Conservation (phyloP, 2,888 invertebrate genomes). For the Poecilobothrus nobilitatus region DNA sequence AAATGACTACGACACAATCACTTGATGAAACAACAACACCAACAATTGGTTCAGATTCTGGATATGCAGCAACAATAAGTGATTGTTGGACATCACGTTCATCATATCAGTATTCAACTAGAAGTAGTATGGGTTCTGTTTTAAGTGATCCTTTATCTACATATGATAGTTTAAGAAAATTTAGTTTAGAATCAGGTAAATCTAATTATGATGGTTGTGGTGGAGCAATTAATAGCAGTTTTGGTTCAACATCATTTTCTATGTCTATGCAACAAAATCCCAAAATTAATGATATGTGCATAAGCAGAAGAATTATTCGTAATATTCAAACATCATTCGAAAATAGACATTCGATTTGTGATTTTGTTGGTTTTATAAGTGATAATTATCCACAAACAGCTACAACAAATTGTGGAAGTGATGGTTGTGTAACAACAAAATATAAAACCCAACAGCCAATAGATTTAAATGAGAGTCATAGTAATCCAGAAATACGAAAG, state of each 20-base stretch:
- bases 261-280: constrained; percentile 37
- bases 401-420: constrained; percentile 29
- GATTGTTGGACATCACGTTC: constrained; percentile 36
- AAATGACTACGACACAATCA: constrained; percentile 18
- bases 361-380: constrained; percentile 40
- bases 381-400: constrained; percentile 30
- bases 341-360: constrained; percentile 41
- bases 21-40: constrained; percentile 33
- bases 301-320: constrained; percentile 52
- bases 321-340: constrained; percentile 47
- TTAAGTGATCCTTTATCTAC: constrained; percentile 36
- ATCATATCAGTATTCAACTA: constrained; percentile 41
- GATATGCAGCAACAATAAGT: constrained; percentile 34
- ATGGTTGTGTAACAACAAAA: constrained; percentile 34
- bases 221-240: not conserved
- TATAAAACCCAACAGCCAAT: constrained; percentile 27
- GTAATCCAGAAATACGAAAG: constrained; percentile 41
- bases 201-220: constrained; percentile 15
- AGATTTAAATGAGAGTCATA: constrained; percentile 38
- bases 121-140: constrained; percentile 42
- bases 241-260: constrained; percentile 30
- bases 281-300: constrained; percentile 49
- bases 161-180: constrained; percentile 30
- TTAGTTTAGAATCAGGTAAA: constrained; percentile 34
- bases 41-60: constrained; percentile 40